Percentiles rank a stretch among this genome's conserved stretches.
phyloP scores from a whole-genome alignment of 2,113 vertebrate species.

The Anolis sagrei region DNA sequence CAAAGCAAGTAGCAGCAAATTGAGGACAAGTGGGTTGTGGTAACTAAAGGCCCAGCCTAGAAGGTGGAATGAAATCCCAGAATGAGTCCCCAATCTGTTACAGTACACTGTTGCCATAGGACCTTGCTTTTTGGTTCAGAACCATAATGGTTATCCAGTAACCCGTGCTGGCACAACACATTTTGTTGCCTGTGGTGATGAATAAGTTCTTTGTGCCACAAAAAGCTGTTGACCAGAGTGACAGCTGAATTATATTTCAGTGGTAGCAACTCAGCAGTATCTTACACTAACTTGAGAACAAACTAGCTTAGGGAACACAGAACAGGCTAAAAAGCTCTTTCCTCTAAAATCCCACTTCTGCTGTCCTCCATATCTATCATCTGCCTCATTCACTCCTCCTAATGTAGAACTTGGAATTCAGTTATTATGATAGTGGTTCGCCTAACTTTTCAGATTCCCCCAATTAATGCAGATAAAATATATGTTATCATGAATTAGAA shows the following conservation, averaged over 20 bases:
- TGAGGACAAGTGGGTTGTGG: not conserved
- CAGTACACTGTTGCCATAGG: not conserved
- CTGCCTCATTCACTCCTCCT: too few species aligned
- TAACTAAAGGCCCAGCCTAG: not conserved
- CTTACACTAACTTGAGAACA: not conserved
- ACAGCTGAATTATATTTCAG: not conserved
- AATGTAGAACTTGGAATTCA: too few species aligned
- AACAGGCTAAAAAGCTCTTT: too few species aligned
- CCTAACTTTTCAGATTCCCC: too few species aligned
- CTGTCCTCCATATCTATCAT: not conserved
- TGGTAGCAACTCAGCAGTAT: not conserved
- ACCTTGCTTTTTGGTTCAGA: not conserved
- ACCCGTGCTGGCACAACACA: not conserved
- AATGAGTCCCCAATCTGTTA: not conserved
- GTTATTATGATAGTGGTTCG: too few species aligned
- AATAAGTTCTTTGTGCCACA: not conserved
- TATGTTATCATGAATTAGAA: too few species aligned
- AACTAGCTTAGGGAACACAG: not conserved
- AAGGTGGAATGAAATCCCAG: not conserved
- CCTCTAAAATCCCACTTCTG: not conserved
- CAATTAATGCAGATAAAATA: too few species aligned
- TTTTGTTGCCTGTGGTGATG: not conserved
- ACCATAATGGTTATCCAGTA: not conserved
- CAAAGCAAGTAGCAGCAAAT: conserved; percentile 1
- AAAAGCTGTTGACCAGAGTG: not conserved